Base-by-base conservation (phyloP, 2,113 vertebrate species). In the Bujurquina vittata region DNA sequence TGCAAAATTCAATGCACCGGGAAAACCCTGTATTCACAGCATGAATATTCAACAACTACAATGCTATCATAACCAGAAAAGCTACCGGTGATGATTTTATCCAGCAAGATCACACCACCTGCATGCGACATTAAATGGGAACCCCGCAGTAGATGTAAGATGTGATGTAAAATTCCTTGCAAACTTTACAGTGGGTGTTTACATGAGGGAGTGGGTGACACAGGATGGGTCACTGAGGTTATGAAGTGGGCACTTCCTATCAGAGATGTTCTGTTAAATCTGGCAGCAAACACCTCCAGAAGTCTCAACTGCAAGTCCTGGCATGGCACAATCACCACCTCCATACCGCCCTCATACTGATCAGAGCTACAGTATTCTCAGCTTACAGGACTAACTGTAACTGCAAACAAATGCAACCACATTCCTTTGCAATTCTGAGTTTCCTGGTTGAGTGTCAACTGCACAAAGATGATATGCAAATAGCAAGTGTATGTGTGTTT, bases 281-380 rank as follows among this genome's bases (percentile, higher is more conserved):
- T 33, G 76, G 72, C 77, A 58, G 75, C 35, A 57, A 87, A 90
- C 84, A 72, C 85, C 79, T 87, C 85, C 85, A 87, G 85, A 83
- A 77, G 85, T 79, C 85, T 79, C 80, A 56, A 56, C 63, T 59
- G 46, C 35, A 60, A 86, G 60, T 84, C 78, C 81, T 86, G 84
- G 88, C 88, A 52, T 17, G 75, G 49, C 69, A 84, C 63, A 85
- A 76, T 73, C 87, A 67, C 76, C 89, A 75, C 84, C 82, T 86
- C 75, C 84, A 11, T 10, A 57, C 69, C 57, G 37, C 84, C 81
- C 26, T 85, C 85, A 58, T 78, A 75, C 63, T 33, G 74, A 88
- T 76, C 84, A 60, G 55, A 60, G 80, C 80, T 73, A 7, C 84
- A 63, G 84, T 22, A 9, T 73, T 83, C 81, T 75, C 83, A 77